Percentiles rank a stretch among this genome's conserved stretches.
Evolutionary conservation across 2,113 vertebrate genomes (phyloP).

Genomic region (Carettochelys insculpta): DNA sequence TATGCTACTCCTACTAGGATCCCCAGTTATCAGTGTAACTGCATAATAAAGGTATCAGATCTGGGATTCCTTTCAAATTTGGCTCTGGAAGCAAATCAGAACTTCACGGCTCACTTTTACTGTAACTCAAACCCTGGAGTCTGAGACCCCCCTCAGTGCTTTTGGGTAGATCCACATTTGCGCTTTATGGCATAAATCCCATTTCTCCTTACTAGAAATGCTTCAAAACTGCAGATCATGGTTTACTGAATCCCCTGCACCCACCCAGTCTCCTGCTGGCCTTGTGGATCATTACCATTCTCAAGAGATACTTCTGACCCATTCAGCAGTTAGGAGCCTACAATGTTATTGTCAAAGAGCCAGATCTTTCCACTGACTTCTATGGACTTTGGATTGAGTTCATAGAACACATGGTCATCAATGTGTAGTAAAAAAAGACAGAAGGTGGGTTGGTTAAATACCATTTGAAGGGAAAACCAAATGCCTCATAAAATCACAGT

Average conservation of each 20-base stretch:
- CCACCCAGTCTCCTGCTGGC: neutral
- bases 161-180: too few species aligned
- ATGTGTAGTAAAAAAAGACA: too few species aligned
- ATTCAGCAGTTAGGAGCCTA: neutral
- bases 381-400: neutral
- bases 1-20: neutral
- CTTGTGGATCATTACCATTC: neutral
- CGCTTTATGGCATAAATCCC: too few species aligned
- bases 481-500: accelerated
- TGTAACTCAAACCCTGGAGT: neutral
- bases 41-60: neutral
- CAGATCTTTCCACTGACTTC: neutral
- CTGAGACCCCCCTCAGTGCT: neutral
- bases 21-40: neutral
- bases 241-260: neutral
- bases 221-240: neutral
- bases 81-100: neutral
- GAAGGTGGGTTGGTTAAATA: neutral
- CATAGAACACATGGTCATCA: neutral
- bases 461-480: accelerated
- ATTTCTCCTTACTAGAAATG: neutral
- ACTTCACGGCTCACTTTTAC: neutral
- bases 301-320: too few species aligned
- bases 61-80: neutral
- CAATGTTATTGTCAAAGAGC: neutral